phyloP scores from a whole-genome alignment of 92 coral and sea anemone species.

The Parazoanthus swiftii region DNA sequence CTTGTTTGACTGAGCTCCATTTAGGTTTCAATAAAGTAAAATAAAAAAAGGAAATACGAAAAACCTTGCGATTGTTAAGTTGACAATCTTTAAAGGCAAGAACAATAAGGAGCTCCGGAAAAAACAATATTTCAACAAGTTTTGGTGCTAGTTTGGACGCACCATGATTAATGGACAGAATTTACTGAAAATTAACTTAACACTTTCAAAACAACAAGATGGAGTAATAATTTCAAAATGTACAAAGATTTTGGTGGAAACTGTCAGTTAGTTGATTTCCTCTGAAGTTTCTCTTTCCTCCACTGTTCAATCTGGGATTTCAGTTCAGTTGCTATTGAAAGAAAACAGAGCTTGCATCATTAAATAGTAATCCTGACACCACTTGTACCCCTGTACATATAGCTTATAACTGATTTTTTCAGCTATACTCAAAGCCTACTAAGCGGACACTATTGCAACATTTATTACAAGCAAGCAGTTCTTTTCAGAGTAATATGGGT shows the following conservation, averaged over 20 bases:
- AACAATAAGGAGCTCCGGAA: background rate
- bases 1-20: background rate
- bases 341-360: background rate
- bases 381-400: background rate
- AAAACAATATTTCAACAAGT: background rate
- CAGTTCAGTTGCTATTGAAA: constrained; percentile 70
- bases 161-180: no score
- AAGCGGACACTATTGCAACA: no score
- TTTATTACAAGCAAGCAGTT: no score
- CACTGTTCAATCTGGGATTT: constrained; percentile 68
- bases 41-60: background rate
- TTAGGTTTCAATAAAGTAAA: background rate
- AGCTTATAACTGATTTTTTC: no score
- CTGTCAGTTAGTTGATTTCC: constrained; percentile 23
- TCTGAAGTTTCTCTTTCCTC: constrained; percentile 48
- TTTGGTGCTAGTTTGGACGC: no score
- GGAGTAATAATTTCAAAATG: background rate
- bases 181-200: background rate
- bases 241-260: background rate
- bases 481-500: no score
- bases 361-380: background rate
- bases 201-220: background rate
- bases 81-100: background rate
- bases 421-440: no score
- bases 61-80: background rate